Evolutionary conservation across 2,113 vertebrate genomes (phyloP).

Genomic region (Psammodynastes pulverulentus): DNA sequence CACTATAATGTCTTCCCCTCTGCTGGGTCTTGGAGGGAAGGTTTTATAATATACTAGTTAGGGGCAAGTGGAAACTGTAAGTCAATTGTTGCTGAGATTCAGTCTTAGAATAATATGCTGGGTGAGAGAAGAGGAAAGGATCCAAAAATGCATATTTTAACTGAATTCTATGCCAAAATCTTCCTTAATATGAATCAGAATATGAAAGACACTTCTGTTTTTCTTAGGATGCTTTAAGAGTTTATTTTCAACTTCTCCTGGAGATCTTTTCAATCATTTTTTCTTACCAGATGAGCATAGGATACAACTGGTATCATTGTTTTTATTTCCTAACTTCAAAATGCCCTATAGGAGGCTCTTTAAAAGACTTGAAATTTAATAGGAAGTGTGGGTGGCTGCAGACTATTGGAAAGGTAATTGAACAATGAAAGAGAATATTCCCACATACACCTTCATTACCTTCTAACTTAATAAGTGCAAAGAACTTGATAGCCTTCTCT

Average conservation of each 20-base stretch:
- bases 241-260: neutral
- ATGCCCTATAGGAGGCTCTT: neutral
- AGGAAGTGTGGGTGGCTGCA: neutral
- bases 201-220: neutral
- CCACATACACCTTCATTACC: neutral
- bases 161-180: neutral
- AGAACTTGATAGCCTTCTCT: neutral
- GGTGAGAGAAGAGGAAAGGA: neutral
- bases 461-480: neutral
- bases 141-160: neutral
- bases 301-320: neutral
- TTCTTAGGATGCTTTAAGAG: neutral
- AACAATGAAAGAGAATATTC: neutral
- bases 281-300: neutral
- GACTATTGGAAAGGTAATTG: neutral
- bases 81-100: too few species aligned
- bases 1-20: neutral
- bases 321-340: neutral
- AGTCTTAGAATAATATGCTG: neutral
- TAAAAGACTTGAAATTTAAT: neutral
- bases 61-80: neutral
- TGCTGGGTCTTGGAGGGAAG: neutral
- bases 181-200: neutral
- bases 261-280: neutral
- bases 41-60: neutral